Evolutionary conservation across 1,140 invertebrate species (phyloP), one percentile per base, ranked within the genome.

Genomic region (Rhizoglyphus robini): DNA sequence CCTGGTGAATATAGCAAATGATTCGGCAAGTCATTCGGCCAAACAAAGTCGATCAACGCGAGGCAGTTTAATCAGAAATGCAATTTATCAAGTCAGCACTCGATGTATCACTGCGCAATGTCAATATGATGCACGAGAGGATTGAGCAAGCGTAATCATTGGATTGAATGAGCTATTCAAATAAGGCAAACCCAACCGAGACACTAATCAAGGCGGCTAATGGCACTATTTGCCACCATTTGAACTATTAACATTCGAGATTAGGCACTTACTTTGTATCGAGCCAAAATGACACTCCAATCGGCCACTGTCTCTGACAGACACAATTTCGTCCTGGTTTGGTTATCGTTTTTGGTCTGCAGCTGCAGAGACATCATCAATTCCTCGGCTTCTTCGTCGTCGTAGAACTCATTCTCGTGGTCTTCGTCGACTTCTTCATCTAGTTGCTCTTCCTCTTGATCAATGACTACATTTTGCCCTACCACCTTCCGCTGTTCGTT

Each of bases 221-320:
- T n/a, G n/a, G n/a, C n/a, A n/a, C n/a, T n/a, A n/a, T n/a, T n/a
- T n/a, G n/a, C n/a, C n/a, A n/a, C n/a, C n/a, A n/a, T n/a, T n/a
- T n/a, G n/a, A n/a, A n/a, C n/a, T n/a, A n/a, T n/a, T n/a, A n/a
- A n/a, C n/a, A n/a, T n/a, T n/a, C n/a, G n/a, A n/a, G n/a, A n/a
- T n/a, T n/a, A n/a, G 48, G 23, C 58, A 60, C 58, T 29, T 60
- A 60, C 58, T 32, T 60, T 29, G 27, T 38, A 29, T 29, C 58
- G 58, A 2, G 58, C 30, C 30, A 60, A 60, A 32, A 60, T 60
- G 29, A 60, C 58, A 27, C 58, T 60, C 58, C 58, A 60, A 60
- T 60, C 58, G 58, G 58, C 58, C 3, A 60, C 27, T 27, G 58
- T 60, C 36, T 60, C 58, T 32, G 58, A 29, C 11, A 60, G 29